Base-by-base conservation (phyloP, 2,888 invertebrate genomes). In the Trichopoda pennipes region DNA sequence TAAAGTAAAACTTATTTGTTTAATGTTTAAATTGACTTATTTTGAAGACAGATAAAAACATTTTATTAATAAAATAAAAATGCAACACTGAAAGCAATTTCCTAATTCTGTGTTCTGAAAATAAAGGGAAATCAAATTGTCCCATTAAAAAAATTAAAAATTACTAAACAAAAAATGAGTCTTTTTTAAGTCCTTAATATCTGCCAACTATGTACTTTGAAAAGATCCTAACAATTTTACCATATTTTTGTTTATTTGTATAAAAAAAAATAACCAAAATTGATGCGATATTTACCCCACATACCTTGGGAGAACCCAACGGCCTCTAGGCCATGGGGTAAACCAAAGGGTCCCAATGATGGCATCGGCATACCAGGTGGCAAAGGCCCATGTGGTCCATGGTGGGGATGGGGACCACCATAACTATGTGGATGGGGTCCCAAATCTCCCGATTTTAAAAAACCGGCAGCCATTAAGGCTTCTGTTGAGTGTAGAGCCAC, bases 221-320 rank as follows among this genome's bases (percentile, higher is more conserved):
- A 28, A 8, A 28, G 28, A 28, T 6, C 42, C 12, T 3, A 44
- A 56, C 14, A 76, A 63, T 80, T 84, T 84, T 82, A 81, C 60
- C 83, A 77, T 84, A 85, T 80, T 66, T 58, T 32, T 14, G 16
- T 28, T 63, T 32, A 19, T 64, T 53, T 10, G 12, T 28, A 28
- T 1, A 28, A 28, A 28, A 44, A 56, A 47, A 69, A 17, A 80
- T 61, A 86, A 87, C 88, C 86, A 88, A 88, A 88, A 88, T 88
- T 87, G 86, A 53, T 85, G 53, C 85, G 88, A 91, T 91, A 91
- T 90, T 91, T 91, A 91, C 91, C 91, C 91, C 91, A 91, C 91
- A 91, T 91, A 91, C 91, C 91, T 91, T 91, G 91, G 89, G 91
- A 90, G 87, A 91, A 91, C 89, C 91, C 91, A 88, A 91, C 91